These are phyloP conservation scores for Sinopyrophorus schimmeli DNA, from an alignment of 2,888 invertebrate species.

Conservation along the genomic window DNA sequence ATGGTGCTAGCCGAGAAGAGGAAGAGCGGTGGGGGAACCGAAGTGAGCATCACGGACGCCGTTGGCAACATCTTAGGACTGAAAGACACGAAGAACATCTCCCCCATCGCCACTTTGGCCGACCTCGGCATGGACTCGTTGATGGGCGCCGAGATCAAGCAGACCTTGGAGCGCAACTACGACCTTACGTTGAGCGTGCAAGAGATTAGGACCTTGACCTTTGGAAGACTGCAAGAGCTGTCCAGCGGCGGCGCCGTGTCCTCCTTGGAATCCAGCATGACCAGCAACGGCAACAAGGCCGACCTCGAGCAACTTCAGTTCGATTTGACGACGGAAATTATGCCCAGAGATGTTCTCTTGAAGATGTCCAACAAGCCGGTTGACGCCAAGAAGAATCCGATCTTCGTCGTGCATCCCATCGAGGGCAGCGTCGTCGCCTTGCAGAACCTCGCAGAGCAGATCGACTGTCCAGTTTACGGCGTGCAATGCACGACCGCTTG, in stretches of 20 bases:
- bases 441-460: constrained; percentile 69
- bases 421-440: constrained; percentile 82
- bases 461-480: constrained; percentile 82
- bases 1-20: constrained; percentile 89
- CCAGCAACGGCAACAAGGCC: constrained; percentile 43
- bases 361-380: constrained; percentile 64
- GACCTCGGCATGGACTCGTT: constrained; percentile 98
- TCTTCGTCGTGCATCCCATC: constrained; percentile 83
- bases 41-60: constrained; percentile 72
- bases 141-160: constrained; percentile 99
- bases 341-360: constrained; percentile 75
- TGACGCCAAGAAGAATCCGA: constrained; percentile 54
- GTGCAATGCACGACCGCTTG: constrained; percentile 82
- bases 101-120: constrained; percentile 76
- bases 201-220: constrained; percentile 85
- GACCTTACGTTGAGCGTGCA: constrained; percentile 89
- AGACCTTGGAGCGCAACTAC: constrained; percentile 89
- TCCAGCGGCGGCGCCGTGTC: constrained; percentile 47
- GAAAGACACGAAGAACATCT: constrained; percentile 80
- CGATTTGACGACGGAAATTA: constrained; percentile 62
- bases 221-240: constrained; percentile 71
- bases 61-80: constrained; percentile 89
- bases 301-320: constrained; percentile 60
- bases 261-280: constrained; percentile 36
- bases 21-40: constrained; percentile 61